These are phyloP conservation scores for Phodopus roborovskii DNA, from an alignment of 2,113 vertebrate genomes.

Conservation along the genomic window DNA sequence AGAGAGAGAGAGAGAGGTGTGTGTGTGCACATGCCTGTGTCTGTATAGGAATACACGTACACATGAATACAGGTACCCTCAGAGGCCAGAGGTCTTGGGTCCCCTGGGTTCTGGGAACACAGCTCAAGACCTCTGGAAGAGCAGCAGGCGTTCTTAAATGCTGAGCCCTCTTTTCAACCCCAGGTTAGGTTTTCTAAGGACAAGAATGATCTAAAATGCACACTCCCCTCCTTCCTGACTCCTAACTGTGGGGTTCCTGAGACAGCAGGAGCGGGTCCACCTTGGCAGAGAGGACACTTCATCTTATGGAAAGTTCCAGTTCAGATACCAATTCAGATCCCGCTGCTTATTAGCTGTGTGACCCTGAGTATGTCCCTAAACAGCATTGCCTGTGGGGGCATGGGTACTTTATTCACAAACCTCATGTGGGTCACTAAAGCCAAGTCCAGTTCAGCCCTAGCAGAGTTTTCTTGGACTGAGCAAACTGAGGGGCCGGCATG, in stretches of 20 bases:
- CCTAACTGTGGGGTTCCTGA: not conserved
- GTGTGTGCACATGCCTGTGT: not conserved
- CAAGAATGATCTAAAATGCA: not conserved
- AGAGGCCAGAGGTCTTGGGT: not conserved
- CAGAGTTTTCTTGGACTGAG: fast-evolving
- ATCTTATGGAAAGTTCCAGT: not conserved
- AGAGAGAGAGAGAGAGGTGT: no score
- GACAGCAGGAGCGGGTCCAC: not conserved
- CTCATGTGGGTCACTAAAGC: not conserved
- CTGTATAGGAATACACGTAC: not conserved
- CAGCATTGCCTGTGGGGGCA: fast-evolving
- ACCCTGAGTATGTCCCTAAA: not conserved
- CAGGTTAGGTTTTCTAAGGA: not conserved
- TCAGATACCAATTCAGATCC: not conserved
- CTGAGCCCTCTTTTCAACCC: not conserved
- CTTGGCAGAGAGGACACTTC: not conserved
- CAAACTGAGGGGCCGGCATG: not conserved
- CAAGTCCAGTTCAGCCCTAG: fast-evolving
- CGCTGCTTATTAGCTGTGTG: not conserved
- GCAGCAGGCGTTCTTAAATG: not conserved
- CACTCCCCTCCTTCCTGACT: not conserved
- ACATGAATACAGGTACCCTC: not conserved
- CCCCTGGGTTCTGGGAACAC: not conserved
- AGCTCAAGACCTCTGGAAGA: not conserved
- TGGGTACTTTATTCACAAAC: not conserved